Base-by-base conservation (phyloP, 2,888 invertebrate genomes). In the Eucriotettix oculatus region DNA sequence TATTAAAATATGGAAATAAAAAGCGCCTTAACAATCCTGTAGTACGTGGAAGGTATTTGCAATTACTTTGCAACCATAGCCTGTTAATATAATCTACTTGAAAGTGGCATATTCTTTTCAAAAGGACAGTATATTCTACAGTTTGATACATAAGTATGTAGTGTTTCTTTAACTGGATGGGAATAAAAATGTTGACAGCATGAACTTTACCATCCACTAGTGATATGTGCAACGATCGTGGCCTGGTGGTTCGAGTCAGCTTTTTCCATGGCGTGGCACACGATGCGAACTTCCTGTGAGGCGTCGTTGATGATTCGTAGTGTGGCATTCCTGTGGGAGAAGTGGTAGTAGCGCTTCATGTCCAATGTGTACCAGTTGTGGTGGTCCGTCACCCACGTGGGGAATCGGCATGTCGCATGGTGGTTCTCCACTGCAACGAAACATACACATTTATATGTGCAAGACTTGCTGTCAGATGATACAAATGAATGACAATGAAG, bases 351-450 rank as follows among this genome's bases (percentile, higher is more conserved):
- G 69, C 81, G 83, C 29, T 79, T 76, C 67, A 86, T 85, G 69
- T 89, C 87, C 61, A 90, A 72, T 61, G 86, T 85, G 72, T 84
- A 82, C 90, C 89, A 90, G 66, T 85, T 85, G 73, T 86, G 86
- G 68, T 87, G 87, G 59, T 84, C 81, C 64, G 85, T 84, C 63
- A 89, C 82, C 88, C 89, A 90, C 12, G 77, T 71, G 0, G 89
- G 89, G 73, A 87, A 89, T 69, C 85, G 85, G 72, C 90, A 90
- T 62, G 82, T 79, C 67, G 81, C 82, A 72, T 85, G 86, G 64
- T 85, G 84, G 66, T 84, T 84, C 67, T 86, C 87, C 61, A 83
- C 87, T 86, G 73, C 16, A 71, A 71, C 64, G 57, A 65, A 58
- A 56, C 29, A 61, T 44, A 60, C 58, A 16, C 17, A 53, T n/a